phyloP scores from a whole-genome alignment of 92 coral and sea anemone genomes.

The Porites cylindrica region DNA sequence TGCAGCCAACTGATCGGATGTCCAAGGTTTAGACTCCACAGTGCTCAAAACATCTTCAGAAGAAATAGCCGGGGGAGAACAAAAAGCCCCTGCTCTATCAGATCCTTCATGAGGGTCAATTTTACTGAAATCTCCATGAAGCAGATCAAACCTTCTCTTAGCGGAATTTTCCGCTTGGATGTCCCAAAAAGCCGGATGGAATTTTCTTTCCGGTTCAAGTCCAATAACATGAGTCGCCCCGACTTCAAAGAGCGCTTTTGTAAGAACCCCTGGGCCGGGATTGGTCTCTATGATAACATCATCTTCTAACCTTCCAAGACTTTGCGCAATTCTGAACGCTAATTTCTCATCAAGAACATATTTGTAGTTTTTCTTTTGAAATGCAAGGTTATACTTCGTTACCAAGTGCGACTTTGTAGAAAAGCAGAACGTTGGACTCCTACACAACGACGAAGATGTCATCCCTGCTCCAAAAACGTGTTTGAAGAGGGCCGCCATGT shows the following conservation, averaged over 20 bases:
- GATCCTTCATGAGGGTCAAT: slow-evolving; percentile 80
- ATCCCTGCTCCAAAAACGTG: background rate
- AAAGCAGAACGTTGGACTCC: slow-evolving; percentile 21
- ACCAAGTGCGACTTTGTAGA: slow-evolving; percentile 52
- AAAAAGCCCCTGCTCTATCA: slow-evolving; percentile 19
- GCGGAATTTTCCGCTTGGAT: slow-evolving; percentile 61
- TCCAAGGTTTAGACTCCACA: slow-evolving; percentile 75
- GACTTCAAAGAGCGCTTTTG: slow-evolving; percentile 83
- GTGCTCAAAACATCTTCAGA: slow-evolving; percentile 80
- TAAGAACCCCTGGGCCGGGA: slow-evolving; percentile 91
- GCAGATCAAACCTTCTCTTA: slow-evolving; percentile 54
- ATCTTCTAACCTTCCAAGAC: slow-evolving; percentile 45
- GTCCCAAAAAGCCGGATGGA: slow-evolving; percentile 67
- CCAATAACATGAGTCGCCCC: slow-evolving; percentile 86
- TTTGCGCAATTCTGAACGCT: slow-evolving; percentile 77
- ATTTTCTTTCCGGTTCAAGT: slow-evolving; percentile 92
- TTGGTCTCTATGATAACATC: slow-evolving; percentile 77
- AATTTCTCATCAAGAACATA: slow-evolving; percentile 79
- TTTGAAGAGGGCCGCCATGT: slow-evolving; percentile 68
- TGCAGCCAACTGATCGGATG: slow-evolving; percentile 69
- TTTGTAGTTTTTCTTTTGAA: slow-evolving; percentile 73
- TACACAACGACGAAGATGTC: background rate
- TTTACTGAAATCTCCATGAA: slow-evolving; percentile 91
- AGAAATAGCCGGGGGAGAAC: slow-evolving; percentile 86
- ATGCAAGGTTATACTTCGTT: slow-evolving; percentile 55